Conservation (phyloP, 2,888 invertebrate species). For the Diarsia rubi region DNA sequence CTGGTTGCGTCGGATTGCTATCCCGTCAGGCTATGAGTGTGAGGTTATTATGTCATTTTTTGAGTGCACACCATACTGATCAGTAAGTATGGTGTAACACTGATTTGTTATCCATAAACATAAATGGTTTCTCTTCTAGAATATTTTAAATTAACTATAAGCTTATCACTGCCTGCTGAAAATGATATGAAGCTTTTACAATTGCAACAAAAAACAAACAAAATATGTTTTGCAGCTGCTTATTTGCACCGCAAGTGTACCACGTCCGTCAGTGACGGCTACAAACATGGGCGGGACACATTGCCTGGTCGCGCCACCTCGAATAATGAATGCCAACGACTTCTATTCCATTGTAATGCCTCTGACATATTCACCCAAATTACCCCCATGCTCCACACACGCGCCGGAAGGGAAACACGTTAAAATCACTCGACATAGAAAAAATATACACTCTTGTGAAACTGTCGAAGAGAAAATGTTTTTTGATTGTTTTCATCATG, state of each 20-base stretch:
- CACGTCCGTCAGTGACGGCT: constrained; percentile 70
- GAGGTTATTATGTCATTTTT: too few species aligned
- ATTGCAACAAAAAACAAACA: background rate
- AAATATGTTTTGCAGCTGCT: background rate
- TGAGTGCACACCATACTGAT: too few species aligned
- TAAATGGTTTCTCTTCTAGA: background rate
- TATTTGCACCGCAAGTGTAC: constrained; percentile 62
- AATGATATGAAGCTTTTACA: background rate
- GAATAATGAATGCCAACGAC: constrained; percentile 77
- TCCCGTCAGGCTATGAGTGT: background rate
- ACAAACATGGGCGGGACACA: constrained; percentile 74
- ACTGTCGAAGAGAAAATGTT: constrained; percentile 43
- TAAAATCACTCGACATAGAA: constrained; percentile 42
- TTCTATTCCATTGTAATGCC: constrained; percentile 73
- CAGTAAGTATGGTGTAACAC: background rate
- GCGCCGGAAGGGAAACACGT: constrained; percentile 45
- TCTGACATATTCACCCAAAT: constrained; percentile 74
- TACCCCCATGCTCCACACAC: constrained; percentile 63
- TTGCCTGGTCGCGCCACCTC: constrained; percentile 63
- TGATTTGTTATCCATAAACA: background rate
- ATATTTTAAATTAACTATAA: background rate
- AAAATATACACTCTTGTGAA: constrained; percentile 36
- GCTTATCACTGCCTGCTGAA: background rate
- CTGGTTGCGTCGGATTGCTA: background rate
- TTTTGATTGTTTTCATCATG: constrained; percentile 25